Evolutionary conservation across 2,797 vertebrate genomes (phyloP), one percentile per base, ranked within the genome.

Genomic region (Botia kubotai): DNA sequence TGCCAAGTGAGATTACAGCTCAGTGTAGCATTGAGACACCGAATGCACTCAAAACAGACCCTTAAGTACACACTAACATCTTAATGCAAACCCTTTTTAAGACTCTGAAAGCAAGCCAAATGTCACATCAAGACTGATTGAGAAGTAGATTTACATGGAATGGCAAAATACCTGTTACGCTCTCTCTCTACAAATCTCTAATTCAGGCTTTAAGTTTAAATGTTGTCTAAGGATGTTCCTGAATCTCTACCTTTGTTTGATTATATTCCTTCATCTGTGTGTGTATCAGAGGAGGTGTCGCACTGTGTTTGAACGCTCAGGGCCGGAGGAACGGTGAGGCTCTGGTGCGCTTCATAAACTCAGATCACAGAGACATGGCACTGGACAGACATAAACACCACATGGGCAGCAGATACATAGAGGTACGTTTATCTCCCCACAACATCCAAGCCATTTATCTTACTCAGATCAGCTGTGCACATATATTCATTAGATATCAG

Each of bases 301-400:
- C 97, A 0, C 93, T 98, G 81, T 99, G 97, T 87, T 94, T 99
- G 21, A 99, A 98, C 0, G 95, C 97, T 75, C 97, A 99, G 92
- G 97, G 97, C 82, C 92, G 97, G 82, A 94, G 97, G 85, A 99
- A 98, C 0, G 97, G 97, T 0, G 97, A 99, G 88, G 97, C 97
- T 0, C 91, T 99, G 33, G 97, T 99, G 86, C 95, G 95, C n/a
- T 99, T 98, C 87, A 91, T 96, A 87, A 94, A 92, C 90, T 90
- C 95, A 0, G 97, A 99, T n/a, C 97, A 98, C 90, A 92, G 97
- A 85, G 97, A 98, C 88, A 91, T 98, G 55, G 97, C 97, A 0
- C 88, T 99, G 89, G 97, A 98, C 88, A 95, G 97, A 66, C 97
- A 99, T 87, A 99, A 98, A 73, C 97, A 99, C 88, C 97, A 99